Evolutionary conservation across 2,888 invertebrate species (phyloP).

Genomic region (Idaea dimidiata): DNA sequence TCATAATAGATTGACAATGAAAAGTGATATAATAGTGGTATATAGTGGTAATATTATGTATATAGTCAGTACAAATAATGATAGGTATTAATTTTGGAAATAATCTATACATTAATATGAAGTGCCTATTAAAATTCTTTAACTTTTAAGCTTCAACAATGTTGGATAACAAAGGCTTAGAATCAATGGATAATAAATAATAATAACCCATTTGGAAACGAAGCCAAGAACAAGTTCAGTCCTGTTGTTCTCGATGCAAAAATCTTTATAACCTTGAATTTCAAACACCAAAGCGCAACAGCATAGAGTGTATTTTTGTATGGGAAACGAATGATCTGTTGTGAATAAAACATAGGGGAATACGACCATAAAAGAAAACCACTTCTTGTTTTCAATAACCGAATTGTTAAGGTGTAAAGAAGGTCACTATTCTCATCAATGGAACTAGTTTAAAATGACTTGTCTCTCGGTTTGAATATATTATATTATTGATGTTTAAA

Average conservation of each 20-base stretch:
- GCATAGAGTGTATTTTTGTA: too few species aligned
- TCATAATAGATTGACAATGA: neutral
- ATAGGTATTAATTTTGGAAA: neutral
- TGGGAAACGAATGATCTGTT: too few species aligned
- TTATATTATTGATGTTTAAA: neutral
- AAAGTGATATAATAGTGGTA: neutral
- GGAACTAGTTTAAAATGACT: neutral
- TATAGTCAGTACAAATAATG: neutral
- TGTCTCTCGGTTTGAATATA: neutral
- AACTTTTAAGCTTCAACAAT: too few species aligned
- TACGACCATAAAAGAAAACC: neutral
- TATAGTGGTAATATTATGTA: neutral
- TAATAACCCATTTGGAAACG: too few species aligned
- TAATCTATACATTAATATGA: too few species aligned
- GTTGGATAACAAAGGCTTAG: too few species aligned
- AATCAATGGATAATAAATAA: neutral
- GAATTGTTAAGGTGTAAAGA: neutral
- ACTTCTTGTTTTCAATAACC: neutral
- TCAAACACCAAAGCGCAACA: too few species aligned
- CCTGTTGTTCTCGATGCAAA: neutral
- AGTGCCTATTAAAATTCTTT: too few species aligned
- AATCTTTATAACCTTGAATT: neutral
- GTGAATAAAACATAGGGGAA: neutral
- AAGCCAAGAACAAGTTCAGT: neutral
- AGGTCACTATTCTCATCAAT: neutral